Conservation (phyloP, 2,113 vertebrate species). For the Pandion haliaetus region DNA sequence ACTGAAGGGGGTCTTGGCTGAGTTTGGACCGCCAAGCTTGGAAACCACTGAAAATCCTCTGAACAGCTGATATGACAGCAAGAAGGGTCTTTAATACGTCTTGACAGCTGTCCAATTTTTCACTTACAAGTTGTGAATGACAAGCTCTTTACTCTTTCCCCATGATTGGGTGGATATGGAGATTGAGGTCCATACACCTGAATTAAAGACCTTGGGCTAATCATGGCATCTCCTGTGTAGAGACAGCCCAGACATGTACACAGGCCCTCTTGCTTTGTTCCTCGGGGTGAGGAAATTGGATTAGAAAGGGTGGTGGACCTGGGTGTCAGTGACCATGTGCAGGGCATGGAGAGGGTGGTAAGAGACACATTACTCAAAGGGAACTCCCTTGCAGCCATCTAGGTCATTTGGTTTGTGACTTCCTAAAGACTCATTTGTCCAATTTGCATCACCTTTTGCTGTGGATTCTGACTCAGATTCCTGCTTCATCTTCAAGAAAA, state of each 20-base stretch:
- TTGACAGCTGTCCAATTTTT: neutral
- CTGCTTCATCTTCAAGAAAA: neutral
- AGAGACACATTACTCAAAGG: fast-evolving
- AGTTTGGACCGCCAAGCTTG: neutral
- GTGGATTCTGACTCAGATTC: neutral
- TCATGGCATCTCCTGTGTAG: neutral
- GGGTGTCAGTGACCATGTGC: neutral
- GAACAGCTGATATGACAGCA: neutral
- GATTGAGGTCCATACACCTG: neutral
- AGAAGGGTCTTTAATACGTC: neutral
- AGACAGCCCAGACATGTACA: neutral
- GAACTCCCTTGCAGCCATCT: neutral
- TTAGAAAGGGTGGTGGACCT: neutral
- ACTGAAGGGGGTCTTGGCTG: neutral
- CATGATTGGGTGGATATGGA: neutral
- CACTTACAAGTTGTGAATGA: neutral
- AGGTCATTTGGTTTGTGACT: neutral
- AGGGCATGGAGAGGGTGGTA: fast-evolving
- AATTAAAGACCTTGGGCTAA: neutral
- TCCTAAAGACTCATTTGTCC: neutral
- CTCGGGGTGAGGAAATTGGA: neutral
- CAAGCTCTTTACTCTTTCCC: neutral
- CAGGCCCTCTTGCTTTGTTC: neutral
- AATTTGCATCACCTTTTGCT: neutral
- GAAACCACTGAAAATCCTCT: neutral